Base-by-base conservation (phyloP, 1,140 invertebrate species). In the Zaprionus ghesquierei region DNA sequence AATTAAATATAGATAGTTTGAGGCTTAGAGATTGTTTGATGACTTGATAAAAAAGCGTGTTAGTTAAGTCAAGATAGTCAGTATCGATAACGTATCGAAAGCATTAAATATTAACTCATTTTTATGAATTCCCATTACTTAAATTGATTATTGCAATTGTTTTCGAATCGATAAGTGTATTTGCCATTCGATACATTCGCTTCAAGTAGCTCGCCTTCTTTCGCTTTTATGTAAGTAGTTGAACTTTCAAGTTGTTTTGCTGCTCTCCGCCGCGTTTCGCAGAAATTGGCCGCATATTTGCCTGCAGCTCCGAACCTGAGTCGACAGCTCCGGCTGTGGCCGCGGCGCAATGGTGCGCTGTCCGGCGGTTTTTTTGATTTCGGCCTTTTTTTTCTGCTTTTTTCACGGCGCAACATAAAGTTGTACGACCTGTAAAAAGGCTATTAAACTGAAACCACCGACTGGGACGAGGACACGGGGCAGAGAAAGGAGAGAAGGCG, bases 361-460 rank as follows among this genome's bases (percentile, higher is more conserved):
- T 44, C 50, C 61, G 35, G 50, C 18, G 35, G 46, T 41, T 51
- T 35, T 15, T 44, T 23, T 46, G 29, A 44, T 12, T 38, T 64
- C 25, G 4, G 1, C 6, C 6, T 29, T 22, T 29, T 69, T 65
- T 58, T 44, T 72, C 18, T 56, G 31, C 31, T 59, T 62, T 41
- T 54, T 41, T 61, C 60, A 62, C 55, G 61, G 78, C 46, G 51
- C 66, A 25, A 84, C 82, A 78, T 81, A 87, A 81, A 86, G 78
- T 81, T 82, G 84, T 87, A 89, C 79, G 85, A 89, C 85, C 84
- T 89, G 85, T 89, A 89, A 89, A 87, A 89, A 84, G 85, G 80
- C 79, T 89, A 89, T 89, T 89, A 89, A 89, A 78, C 85, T 84
- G 84, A 71, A 81, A 82, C 77, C 79, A 53, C 44, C 51, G 58